These are phyloP conservation scores for Sebastolobus altivelis DNA, from an alignment of 2,797 vertebrate species.

Conservation along the genomic window DNA sequence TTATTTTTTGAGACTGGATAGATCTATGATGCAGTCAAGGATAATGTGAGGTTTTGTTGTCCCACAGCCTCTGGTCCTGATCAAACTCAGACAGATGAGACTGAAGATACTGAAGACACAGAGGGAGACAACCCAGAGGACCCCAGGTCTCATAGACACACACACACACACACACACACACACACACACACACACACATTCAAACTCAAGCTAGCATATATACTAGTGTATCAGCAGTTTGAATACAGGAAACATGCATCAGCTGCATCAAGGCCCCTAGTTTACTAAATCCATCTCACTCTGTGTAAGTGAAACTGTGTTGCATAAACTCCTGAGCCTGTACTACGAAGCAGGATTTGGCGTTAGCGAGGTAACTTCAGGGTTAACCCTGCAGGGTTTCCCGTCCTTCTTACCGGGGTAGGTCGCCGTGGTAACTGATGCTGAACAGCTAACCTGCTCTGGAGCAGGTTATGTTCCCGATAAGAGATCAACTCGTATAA, in stretches of 20 bases:
- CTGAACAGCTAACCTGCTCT: too few relatives aligned
- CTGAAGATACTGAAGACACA: constrained; percentile 41
- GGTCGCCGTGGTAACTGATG: too few relatives aligned
- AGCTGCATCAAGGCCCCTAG: neutral
- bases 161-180: neutral
- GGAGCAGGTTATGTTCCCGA: too few relatives aligned
- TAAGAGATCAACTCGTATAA: too few relatives aligned
- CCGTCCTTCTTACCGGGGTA: too few relatives aligned
- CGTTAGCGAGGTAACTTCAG: too few relatives aligned
- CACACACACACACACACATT: neutral
- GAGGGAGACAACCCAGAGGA: constrained; percentile 63
- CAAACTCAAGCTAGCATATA: neutral
- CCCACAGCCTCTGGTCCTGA: constrained; percentile 52
- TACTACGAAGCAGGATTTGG: too few relatives aligned
- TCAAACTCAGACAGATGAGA: constrained; percentile 21
- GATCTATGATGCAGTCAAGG: neutral
- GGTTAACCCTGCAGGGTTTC: too few relatives aligned
- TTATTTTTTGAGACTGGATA: neutral
- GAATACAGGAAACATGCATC: neutral
- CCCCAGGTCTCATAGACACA: constrained; percentile 61
- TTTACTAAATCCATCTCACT: neutral
- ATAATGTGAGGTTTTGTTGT: constrained; percentile 23
- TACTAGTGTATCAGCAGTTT: neutral
- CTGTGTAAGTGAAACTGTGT: too few relatives aligned
- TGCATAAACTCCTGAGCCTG: too few relatives aligned